Base-by-base conservation (phyloP, 1,140 invertebrate genomes). In the Teleogryllus occipitalis region DNA sequence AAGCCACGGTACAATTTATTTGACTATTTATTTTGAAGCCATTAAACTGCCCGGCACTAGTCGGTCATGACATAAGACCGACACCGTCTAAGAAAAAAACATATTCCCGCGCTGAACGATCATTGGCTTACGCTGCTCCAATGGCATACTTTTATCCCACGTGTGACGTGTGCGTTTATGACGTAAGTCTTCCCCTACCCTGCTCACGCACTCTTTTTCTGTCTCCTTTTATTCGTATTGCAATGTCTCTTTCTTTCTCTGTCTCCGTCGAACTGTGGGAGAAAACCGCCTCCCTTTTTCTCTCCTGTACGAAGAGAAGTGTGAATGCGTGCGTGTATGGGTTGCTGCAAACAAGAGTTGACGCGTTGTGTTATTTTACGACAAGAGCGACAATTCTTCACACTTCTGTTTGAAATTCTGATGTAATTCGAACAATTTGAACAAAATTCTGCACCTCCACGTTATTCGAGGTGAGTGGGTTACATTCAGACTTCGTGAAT, bases 151-250 rank as follows among this genome's bases (percentile, higher is more conserved):
- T 15, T 8, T n/a, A 21, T 10, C 18, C 10, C 6, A 47, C 21
- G 46, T 48, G 48, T 77, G 76, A 77, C 76, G 76, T 54, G 47
- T 77, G 18, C 14, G 47, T 47, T 77, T n/a, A 21, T 77, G 76
- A 77, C 76, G 76, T 77, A 54, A 77, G 47, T 8, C 7, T 77
- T 77, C 18, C 47, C 39, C 75, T 47, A 21, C 48, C 12, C 47
- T 7, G 18, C 46, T 54, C 39, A 48, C 76, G 76, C 46, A 54
- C 47, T 77, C 47, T 15, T 77, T 21, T 48, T 77, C 76, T 77
- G n/a, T 77, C 47, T 77, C 46, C 76, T 48, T 65, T 18, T 10
- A 14, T 65, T 65, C 18, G 54, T 65, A 65, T 65, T 10, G 54
- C 10, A 65, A 18, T 65, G 27, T 65, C 18, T 65, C 54, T 65